Evolutionary conservation across 2,888 invertebrate genomes (phyloP).

Genomic region (Mesoligia furuncula): DNA sequence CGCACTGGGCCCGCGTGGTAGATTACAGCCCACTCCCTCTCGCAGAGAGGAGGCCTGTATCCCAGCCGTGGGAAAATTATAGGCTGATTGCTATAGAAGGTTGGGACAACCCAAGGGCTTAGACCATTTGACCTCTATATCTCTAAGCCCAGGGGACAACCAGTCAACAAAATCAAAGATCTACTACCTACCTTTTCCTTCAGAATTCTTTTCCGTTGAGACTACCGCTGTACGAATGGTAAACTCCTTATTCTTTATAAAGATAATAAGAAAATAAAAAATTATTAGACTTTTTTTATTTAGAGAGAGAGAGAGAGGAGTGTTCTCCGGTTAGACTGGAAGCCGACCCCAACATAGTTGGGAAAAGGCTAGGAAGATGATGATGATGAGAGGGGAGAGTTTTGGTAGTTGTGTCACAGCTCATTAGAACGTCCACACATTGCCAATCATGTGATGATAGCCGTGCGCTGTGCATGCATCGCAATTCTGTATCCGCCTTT

Average conservation of each 20-base stretch:
- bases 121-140: neutral
- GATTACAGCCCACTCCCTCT: too few relatives aligned
- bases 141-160: neutral
- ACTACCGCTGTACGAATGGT: neutral
- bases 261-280: neutral
- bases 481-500: too few relatives aligned
- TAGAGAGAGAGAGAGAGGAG: neutral
- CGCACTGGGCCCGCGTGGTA: too few relatives aligned
- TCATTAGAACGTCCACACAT: neutral
- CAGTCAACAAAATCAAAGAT: neutral
- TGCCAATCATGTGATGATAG: too few relatives aligned
- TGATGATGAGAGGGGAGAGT: neutral
- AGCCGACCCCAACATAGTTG: too few relatives aligned
- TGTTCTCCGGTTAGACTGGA: neutral
- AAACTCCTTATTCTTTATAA: neutral
- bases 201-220: neutral
- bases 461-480: too few relatives aligned
- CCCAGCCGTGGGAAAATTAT: neutral
- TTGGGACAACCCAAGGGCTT: neutral
- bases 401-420: neutral
- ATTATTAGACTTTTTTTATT: neutral
- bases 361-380: too few relatives aligned
- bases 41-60: too few relatives aligned
- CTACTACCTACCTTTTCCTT: neutral
- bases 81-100: neutral